Base-by-base conservation (phyloP, 2,888 invertebrate genomes). In the Lasioglossum calceatum region DNA sequence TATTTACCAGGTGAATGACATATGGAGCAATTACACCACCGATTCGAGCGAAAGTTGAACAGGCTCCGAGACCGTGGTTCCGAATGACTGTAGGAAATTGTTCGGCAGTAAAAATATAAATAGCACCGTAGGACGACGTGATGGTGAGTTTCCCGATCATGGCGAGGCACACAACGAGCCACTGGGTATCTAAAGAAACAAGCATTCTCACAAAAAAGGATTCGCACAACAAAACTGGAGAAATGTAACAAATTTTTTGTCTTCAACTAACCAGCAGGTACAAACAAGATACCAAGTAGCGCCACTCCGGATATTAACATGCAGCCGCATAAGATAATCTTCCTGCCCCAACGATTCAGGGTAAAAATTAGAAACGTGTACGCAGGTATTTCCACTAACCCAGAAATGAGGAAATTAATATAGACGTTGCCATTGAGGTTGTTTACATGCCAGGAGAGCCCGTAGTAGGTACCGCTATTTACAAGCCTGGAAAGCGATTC, bases 401-500 rank as follows among this genome's bases (percentile, higher is more conserved):
- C 98, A 12, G 97, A 97, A 89, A 98, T 96, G 7, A 97, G 95
- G 93, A 97, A 98, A 94, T 97, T 98, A n/a, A 97, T 91, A 91
- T 97, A 97, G 81, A 96, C 96, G 94, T 97, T 97, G 47, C 97
- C 97, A 12, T 97, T 97, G 78, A 98, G 96, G 92, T 96, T 97
- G 76, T 97, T 97, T 5, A 97, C 97, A 93, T 97, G 97, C 97
- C 98, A 97, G 0, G 97, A 97, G 12, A 98, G 95, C 0, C 98
- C 98, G 92, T 98, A 98, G 94, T 98, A 98, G 14, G 97, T 97
- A 84, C 97, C 97, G 91, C 97, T 97, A 93, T 97, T 97, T 32
- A 97, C 97, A 94, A 97, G 97, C 96, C 96, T 96, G 91, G n/a
- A 88, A 84, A 72, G 32, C 14, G 14, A 64, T 64, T 61, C 27